phyloP scores from a whole-genome alignment of 1,140 invertebrate genomes.

The Phthorimaea operculella region DNA sequence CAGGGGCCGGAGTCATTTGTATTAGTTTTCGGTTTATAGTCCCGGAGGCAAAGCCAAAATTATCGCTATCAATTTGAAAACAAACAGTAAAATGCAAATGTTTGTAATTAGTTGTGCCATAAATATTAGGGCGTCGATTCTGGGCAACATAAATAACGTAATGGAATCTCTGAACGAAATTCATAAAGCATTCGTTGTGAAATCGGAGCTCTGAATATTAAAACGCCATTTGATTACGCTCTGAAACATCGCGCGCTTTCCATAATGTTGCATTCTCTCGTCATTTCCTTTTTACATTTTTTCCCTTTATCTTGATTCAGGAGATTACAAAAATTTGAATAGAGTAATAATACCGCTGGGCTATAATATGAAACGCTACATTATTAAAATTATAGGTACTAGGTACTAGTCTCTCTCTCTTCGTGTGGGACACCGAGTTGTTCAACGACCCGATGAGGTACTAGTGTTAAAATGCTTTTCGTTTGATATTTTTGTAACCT shows the following conservation, averaged over 20 bases:
- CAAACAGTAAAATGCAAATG: slow-evolving; percentile 43
- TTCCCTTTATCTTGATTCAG: too few species aligned
- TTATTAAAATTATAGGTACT: too few species aligned
- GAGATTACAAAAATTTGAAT: too few species aligned
- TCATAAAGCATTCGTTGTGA: slow-evolving; percentile 32
- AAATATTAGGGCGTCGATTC: slow-evolving; percentile 31
- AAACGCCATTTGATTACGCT: not conserved
- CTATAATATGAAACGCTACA: too few species aligned
- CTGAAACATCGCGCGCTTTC: not conserved
- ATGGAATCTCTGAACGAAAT: slow-evolving; percentile 32
- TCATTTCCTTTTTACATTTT: slow-evolving; percentile 1
- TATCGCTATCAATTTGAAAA: slow-evolving; percentile 21
- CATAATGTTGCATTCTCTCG: not conserved
- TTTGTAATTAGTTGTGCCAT: slow-evolving; percentile 35
- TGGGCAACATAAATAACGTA: slow-evolving; percentile 33
- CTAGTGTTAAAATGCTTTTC: too few species aligned
- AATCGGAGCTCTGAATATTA: slow-evolving; percentile 22
- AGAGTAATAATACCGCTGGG: too few species aligned
- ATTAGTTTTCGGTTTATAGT: not conserved
- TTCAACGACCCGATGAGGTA: too few species aligned
- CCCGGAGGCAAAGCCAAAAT: not conserved
- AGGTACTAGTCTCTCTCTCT: too few species aligned
- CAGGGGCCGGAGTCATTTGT: slow-evolving; percentile 1
- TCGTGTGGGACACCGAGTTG: too few species aligned
- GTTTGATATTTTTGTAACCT: not conserved